Evolutionary conservation across 2,797 vertebrate genomes (phyloP).

Genomic region (Artibeus jamaicensis): DNA sequence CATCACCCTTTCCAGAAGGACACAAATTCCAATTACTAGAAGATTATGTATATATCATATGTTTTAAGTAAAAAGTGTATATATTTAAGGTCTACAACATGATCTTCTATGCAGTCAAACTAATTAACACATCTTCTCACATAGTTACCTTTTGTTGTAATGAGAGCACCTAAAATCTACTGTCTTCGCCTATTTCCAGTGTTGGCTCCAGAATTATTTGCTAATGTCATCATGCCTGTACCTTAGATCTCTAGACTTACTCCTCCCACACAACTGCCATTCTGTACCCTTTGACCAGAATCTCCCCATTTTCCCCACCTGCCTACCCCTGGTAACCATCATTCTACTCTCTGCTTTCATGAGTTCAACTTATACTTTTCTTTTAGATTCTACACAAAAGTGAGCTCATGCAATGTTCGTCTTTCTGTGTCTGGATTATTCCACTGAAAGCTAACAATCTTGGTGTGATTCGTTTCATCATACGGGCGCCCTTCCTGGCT

Average conservation of each 20-base stretch:
- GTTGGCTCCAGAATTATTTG: not conserved
- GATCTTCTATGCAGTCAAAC: not conserved
- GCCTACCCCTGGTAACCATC: not conserved
- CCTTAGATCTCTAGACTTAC: not conserved
- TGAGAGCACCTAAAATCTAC: no score
- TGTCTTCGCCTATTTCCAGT: not conserved
- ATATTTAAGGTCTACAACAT: not conserved
- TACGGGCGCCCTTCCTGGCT: not conserved
- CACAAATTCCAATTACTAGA: not conserved
- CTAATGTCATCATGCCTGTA: not conserved
- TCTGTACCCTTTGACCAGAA: no score
- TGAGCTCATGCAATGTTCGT: no score
- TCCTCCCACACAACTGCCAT: not conserved
- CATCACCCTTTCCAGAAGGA: conserved; percentile 9
- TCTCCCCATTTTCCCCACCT: not conserved
- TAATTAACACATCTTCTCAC: not conserved
- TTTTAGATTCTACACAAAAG: no score
- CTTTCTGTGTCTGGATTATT: not conserved
- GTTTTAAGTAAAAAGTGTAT: not conserved
- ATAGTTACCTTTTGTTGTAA: no score
- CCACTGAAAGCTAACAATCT: not conserved
- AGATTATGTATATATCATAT: not conserved
- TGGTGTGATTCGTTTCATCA: not conserved
- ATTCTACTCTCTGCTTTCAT: not conserved
- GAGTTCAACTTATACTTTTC: not conserved